Conservation (phyloP, 2,888 invertebrate species). For the Hypselothyrea guttata region DNA sequence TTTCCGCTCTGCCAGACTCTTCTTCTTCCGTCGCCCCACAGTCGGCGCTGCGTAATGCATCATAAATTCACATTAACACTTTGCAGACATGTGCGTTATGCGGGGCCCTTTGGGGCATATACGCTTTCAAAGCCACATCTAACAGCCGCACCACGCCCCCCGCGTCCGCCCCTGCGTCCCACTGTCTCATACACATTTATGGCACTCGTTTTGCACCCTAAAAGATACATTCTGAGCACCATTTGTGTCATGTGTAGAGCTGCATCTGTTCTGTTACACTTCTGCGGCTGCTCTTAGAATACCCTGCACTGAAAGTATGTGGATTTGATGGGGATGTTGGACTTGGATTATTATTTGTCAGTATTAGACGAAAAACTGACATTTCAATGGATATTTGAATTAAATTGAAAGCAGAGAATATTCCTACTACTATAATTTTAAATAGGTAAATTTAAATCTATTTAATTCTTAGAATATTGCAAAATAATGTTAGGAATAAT, state of each 20-base stretch:
- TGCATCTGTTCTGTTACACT: slow-evolving; percentile 65
- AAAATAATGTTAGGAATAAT: too few species aligned
- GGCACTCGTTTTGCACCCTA: slow-evolving; percentile 71
- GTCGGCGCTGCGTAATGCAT: slow-evolving; percentile 67
- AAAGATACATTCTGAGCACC: slow-evolving; percentile 74
- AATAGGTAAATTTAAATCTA: too few species aligned
- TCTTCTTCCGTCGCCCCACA: too few species aligned
- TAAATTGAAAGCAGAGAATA: too few species aligned
- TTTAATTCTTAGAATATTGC: too few species aligned
- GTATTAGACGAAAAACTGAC: too few species aligned
- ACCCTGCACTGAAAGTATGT: slow-evolving; percentile 8
- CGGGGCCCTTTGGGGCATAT: slow-evolving; percentile 47
- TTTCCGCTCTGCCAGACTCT: too few species aligned
- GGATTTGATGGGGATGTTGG: too few species aligned
- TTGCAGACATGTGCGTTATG: slow-evolving; percentile 74
- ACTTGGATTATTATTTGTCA: too few species aligned
- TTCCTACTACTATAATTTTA: too few species aligned
- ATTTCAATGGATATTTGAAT: too few species aligned
- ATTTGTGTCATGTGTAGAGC: slow-evolving; percentile 64
- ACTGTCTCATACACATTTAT: slow-evolving; percentile 58
- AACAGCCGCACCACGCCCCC: slow-evolving; percentile 7
- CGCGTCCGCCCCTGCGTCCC: slow-evolving; percentile 26
- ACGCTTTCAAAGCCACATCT: slow-evolving; percentile 12
- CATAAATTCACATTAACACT: slow-evolving; percentile 77
- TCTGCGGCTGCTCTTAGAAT: slow-evolving; percentile 10